Evolutionary conservation across 2,797 vertebrate species (phyloP), one percentile per base, ranked within the genome.

Genomic region (Taenioides sp.): DNA sequence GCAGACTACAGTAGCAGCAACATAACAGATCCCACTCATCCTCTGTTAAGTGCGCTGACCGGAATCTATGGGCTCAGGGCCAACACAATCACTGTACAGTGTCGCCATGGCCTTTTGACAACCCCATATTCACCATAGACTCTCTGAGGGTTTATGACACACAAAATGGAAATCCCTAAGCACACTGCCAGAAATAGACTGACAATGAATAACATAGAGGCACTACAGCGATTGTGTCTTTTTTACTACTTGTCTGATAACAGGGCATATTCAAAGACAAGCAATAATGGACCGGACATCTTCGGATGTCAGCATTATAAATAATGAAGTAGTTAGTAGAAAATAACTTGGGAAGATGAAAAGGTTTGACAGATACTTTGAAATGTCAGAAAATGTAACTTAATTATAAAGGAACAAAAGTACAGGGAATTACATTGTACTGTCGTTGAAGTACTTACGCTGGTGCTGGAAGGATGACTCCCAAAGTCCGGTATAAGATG

Each of bases 401-500:
- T 16, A 7, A 43, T 7, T 40, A 20, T 23, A 27, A 49, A 16
- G 23, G 27, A 50, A 55, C 80, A 66, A 75, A 69, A 6, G 43
- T 67, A 31, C 2, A 57, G 31, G 62, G 40, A 47, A 47, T 47
- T 73, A 0, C 63, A 69, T 40, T 47, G 23, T 50, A 43, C 10
- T 37, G 12, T 55, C 12, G 9, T 22, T 49, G 7, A n/a, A 5
- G 18, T 66, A 91, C 96, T 95, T 88, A 98, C 97, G 90, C 94
- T 34, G 97, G 96, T 5, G 95, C 92, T 1, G 98, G 98, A 85
- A 99, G 90, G 90, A 99, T 98, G 80, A 95, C 84, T 34, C 95
- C 96, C 67, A 99, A 87, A 0, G 98, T 99, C 80, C 97, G 95
- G 87, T 97, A 99, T 79, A 99, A 91, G 86, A 99, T 94, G 59